Base-by-base conservation (phyloP, 2,888 invertebrate species). In the Pelosia muscerda region DNA sequence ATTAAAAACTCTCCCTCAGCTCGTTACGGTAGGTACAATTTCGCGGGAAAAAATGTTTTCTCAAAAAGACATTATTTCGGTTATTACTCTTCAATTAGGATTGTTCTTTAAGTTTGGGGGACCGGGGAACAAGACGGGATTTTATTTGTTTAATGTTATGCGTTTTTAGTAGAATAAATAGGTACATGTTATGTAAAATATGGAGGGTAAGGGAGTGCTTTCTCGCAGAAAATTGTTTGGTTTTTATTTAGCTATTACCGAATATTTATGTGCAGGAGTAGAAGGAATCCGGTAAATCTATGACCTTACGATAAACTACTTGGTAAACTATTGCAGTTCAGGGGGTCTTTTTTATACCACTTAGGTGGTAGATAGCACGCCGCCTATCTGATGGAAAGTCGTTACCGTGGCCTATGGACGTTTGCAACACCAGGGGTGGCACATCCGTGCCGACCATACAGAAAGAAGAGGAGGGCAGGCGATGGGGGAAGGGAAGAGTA, bases 21-120 rank as follows among this genome's bases (percentile, higher is more conserved):
- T 59, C 76, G 68, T 69, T 78, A 76, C 65, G 67, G 67, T 68
- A 63, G 67, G 67, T 68, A 63, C 66, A 63, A 59, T 63, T 76
- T 65, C 65, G 69, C 66, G 25, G 66, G 69, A 59, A 73, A n/a
- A 57, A 74, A 76, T 63, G 70, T 79, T 72, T 64, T 74, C 31
- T 72, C 70, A 70, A 66, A 72, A 78, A 60, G 72, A 77, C 72
- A 68, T 77, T 82, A 81, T 81, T 81, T 76, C 55, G 72, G 81
- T 75, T 74, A 82, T 79, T 79, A 76, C 72, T 74, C 72, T 76
- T 81, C 77, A 79, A 76, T 79, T 79, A 79, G 63, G 68, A 34
- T 57, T 74, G 76, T 81, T 81, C 66, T 38, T 15, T 55, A 49
- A 53, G 65, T 66, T 65, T 62, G 54, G 65, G 72, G 73, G 66